Evolutionary conservation across 1,140 invertebrate species (phyloP), one percentile per base, ranked within the genome.

Genomic region (Danaus melanippus): DNA sequence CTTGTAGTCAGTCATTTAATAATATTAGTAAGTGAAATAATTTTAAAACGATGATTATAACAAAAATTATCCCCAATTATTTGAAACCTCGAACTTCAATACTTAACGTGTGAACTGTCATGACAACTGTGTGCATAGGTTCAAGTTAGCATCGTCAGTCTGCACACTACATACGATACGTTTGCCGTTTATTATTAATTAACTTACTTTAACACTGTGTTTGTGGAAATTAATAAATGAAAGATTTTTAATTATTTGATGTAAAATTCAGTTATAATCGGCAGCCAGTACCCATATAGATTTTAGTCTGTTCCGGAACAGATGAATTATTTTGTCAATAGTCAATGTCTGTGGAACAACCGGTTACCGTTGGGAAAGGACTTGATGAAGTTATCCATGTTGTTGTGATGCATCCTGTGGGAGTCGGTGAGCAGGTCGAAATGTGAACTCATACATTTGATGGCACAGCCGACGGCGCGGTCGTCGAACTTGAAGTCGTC

Each of bases 401-500:
- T 84, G 11, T 79, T 72, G 62, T 84, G 83, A 57, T 86, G 80
- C 78, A 84, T 84, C 53, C 79, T 70, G 56, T 74, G 67, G 11
- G 73, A 61, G 64, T 84, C 80, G 10, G 76, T 83, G 32, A 86
- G 69, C 60, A 84, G 76, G 69, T 83, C 71, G 75, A 80, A 84
- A 69, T 84, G 55, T 1, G 57, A 51, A 66, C 74, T 74, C 80
- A 86, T 83, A 70, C 80, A 84, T 64, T 66, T 71, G 63, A 86
- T 73, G 50, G 83, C 83, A 70, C 83, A 86, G 66, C 83, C 83
- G 61, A 86, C 51, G 68, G 78, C 83, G 42, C 79, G 80, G 59
- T 76, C 69, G 64, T 80, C 78, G 64, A 86, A 81, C 61, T 75
- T 71, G 71, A 86, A 86, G 71, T 86, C 80, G 0, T 86, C 79